Evolutionary conservation across 2,888 invertebrate genomes (phyloP).

Genomic region (Acrobeloides nanus): DNA sequence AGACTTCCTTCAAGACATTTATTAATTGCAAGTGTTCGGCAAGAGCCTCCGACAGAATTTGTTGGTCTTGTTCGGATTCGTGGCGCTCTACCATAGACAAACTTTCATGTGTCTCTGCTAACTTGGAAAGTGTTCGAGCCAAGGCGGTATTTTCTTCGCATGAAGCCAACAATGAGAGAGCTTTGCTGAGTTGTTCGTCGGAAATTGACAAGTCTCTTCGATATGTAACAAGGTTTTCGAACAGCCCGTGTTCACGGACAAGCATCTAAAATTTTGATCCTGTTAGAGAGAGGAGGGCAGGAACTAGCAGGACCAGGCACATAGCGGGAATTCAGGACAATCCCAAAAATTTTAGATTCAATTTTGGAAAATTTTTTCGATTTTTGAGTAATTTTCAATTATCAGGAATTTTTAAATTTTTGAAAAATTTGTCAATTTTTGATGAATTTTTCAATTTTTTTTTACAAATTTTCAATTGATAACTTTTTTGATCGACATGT

Average conservation of each 20-base stretch:
- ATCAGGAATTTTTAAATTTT: conserved; percentile 57
- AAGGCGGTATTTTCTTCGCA: conserved; percentile 86
- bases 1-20: conserved; percentile 62
- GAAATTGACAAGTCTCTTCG: conserved; percentile 26
- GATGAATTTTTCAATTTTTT: too few relatives aligned
- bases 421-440: too few relatives aligned
- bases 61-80: conserved; percentile 89
- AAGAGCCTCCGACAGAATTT: conserved; percentile 76
- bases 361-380: too few relatives aligned
- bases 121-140: conserved; percentile 77
- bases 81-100: conserved; percentile 77
- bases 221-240: conserved; percentile 71
- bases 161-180: conserved; percentile 78
- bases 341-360: too few relatives aligned
- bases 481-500: too few relatives aligned
- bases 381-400: conserved; percentile 64
- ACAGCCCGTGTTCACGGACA: conserved; percentile 74
- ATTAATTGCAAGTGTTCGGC: conserved; percentile 28
- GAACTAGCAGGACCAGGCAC: too few relatives aligned
- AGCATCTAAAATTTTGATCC: too few relatives aligned
- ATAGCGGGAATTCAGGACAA: too few relatives aligned
- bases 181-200: conserved; percentile 56
- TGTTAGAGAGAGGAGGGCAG: too few relatives aligned
- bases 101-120: conserved; percentile 66
- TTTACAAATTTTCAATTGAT: too few relatives aligned